Evolutionary conservation across 1,140 invertebrate genomes (phyloP).

Genomic region (Eriocheir sinensis): DNA sequence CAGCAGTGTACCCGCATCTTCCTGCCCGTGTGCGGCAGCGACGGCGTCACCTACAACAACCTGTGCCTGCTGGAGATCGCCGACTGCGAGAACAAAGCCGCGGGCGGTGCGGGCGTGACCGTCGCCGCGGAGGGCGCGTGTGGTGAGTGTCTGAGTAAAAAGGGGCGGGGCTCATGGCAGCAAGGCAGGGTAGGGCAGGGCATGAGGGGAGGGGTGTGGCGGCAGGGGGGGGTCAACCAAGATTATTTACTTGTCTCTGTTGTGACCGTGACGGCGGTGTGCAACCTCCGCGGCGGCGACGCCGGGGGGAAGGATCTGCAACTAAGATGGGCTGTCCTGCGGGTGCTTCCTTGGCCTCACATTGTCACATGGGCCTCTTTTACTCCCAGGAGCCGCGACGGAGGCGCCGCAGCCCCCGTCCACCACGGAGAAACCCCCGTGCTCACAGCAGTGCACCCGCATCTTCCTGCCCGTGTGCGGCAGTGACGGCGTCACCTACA

Average conservation of each 20-base stretch:
- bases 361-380: too few species aligned
- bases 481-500: slow-evolving; percentile 92
- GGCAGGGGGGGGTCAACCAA: too few species aligned
- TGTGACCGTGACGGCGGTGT: not conserved
- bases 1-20: slow-evolving; percentile 79
- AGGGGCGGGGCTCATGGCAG: not conserved
- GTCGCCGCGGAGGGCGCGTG: not conserved
- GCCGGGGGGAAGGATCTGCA: too few species aligned
- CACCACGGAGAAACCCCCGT: slow-evolving; percentile 44
- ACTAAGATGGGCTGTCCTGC: too few species aligned
- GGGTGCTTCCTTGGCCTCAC: too few species aligned
- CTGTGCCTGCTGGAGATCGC: slow-evolving; percentile 31
- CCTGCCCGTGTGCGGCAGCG: slow-evolving; percentile 36
- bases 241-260: too few species aligned
- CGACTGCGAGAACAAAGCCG: not conserved
- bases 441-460: slow-evolving; percentile 87
- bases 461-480: slow-evolving; percentile 92
- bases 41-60: slow-evolving; percentile 29
- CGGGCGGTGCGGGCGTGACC: not conserved
- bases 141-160: not conserved
- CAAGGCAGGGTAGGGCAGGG: not conserved
- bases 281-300: not conserved
- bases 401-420: not conserved
- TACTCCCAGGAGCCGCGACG: not conserved
- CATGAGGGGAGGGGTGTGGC: not conserved